Percentiles rank a stretch among this genome's conserved stretches.
These are phyloP conservation scores for Creontiades dilutus DNA, from an alignment of 2,888 invertebrate species.

Conservation along the genomic window DNA sequence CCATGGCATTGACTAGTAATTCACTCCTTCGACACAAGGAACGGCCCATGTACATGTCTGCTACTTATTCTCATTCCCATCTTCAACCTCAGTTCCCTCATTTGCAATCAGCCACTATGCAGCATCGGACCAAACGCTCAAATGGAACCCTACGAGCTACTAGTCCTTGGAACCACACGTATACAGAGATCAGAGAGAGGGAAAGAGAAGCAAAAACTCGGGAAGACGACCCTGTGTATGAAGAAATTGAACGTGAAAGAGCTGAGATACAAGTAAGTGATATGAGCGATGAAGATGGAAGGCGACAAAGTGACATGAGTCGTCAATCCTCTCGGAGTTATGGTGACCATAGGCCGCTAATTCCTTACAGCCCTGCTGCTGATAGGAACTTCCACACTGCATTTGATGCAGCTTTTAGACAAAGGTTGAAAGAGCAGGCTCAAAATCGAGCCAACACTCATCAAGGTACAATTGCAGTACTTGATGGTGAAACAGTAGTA, in stretches of 20 bases:
- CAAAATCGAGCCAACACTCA: slow-evolving; percentile 76
- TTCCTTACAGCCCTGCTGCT: slow-evolving; percentile 85
- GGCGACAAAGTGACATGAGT: slow-evolving; percentile 86
- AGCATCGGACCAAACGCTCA: slow-evolving; percentile 80
- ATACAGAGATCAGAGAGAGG: slow-evolving; percentile 85
- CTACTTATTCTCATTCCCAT: slow-evolving; percentile 74
- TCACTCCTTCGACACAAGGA: slow-evolving; percentile 74
- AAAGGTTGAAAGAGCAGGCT: slow-evolving; percentile 80
- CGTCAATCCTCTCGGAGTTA: slow-evolving; percentile 87
- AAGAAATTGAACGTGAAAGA: slow-evolving; percentile 85
- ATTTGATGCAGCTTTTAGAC: slow-evolving; percentile 79
- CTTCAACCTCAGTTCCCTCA: slow-evolving; percentile 73
- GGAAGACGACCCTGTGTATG: slow-evolving; percentile 88
- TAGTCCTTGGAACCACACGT: slow-evolving; percentile 86
- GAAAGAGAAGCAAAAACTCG: slow-evolving; percentile 78
- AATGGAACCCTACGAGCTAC: slow-evolving; percentile 77
- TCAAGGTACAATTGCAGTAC: slow-evolving; percentile 83
- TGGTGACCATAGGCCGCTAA: slow-evolving; percentile 89
- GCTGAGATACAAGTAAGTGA: slow-evolving; percentile 84
- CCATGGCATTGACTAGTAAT: slow-evolving; percentile 73
- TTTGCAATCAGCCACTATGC: slow-evolving; percentile 77
- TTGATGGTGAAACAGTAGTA: slow-evolving; percentile 92
- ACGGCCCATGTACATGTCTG: slow-evolving; percentile 73
- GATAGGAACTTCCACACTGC: slow-evolving; percentile 77
- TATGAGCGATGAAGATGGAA: slow-evolving; percentile 88